phyloP scores from a whole-genome alignment of 2,888 invertebrate species.

The Phlogophora meticulosa region DNA sequence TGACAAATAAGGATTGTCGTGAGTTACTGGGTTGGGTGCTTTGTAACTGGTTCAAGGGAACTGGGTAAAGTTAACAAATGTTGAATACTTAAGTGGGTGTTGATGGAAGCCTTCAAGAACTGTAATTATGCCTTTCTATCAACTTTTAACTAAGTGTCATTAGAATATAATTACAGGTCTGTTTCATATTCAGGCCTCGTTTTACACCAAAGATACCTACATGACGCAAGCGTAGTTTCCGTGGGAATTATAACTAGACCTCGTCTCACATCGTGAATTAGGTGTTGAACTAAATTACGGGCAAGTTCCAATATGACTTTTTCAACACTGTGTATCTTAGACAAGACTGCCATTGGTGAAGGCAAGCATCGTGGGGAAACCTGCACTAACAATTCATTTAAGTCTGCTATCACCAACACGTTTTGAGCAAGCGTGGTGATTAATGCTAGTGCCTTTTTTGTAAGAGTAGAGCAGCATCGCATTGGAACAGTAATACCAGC shows the following conservation, averaged over 20 bases:
- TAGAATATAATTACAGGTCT: background rate
- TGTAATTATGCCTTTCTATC: conserved; percentile 7
- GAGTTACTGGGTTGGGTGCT: conserved; percentile 42
- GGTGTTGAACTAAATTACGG: no score
- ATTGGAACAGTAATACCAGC: no score
- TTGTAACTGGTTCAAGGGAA: conserved; percentile 26
- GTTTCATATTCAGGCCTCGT: background rate
- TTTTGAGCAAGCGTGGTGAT: no score
- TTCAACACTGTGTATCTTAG: no score
- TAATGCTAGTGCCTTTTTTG: no score
- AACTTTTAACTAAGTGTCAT: background rate
- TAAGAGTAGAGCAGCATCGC: no score
- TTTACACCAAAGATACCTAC: background rate
- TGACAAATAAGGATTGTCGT: conserved; percentile 51
- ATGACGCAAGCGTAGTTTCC: background rate
- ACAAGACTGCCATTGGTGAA: no score
- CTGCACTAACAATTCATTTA: no score
- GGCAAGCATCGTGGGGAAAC: no score
- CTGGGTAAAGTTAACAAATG: conserved; percentile 10
- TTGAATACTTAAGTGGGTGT: conserved; percentile 14
- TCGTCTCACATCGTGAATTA: no score
- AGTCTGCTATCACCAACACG: no score
- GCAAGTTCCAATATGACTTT: no score
- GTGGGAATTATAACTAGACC: background rate
- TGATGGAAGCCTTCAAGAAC: background rate